Conservation (phyloP, 2,797 vertebrate genomes). For the Dallia pectoralis region DNA sequence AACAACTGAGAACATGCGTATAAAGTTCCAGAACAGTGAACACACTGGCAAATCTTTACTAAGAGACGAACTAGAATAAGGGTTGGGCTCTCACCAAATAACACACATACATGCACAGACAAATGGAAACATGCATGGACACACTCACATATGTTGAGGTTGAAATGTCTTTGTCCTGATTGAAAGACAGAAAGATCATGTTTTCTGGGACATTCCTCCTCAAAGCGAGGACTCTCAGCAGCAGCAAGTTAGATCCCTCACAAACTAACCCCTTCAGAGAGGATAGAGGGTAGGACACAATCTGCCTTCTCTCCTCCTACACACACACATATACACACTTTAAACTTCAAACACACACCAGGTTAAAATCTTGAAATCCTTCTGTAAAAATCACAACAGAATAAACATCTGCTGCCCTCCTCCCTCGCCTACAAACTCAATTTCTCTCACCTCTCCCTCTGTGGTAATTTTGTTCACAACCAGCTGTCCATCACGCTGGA, state of each 20-base stretch:
- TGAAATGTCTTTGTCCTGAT: conserved; percentile 70
- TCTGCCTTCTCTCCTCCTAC: conserved; percentile 65
- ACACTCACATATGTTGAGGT: conserved; percentile 80
- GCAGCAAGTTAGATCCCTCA: conserved; percentile 82
- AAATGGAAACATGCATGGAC: neutral
- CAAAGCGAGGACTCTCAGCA: conserved; percentile 82
- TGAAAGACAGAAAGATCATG: conserved; percentile 78
- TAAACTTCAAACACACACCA: neutral
- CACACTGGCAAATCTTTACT: neutral
- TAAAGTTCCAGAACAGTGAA: neutral
- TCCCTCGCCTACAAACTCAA: conserved; percentile 25
- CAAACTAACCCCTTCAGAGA: conserved; percentile 77
- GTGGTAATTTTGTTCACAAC: conserved; percentile 69
- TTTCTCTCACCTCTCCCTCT: conserved; percentile 79
- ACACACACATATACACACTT: conserved; percentile 20
- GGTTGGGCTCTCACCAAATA: neutral
- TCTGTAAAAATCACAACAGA: conserved; percentile 18
- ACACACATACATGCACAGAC: conserved; percentile 68
- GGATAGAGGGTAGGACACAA: conserved; percentile 54
- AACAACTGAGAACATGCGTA: neutral
- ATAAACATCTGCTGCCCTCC: conserved; percentile 37
- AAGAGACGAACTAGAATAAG: neutral
- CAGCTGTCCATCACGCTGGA: conserved; percentile 68
- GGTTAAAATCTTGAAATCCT: neutral
- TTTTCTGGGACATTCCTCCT: conserved; percentile 67